phyloP scores from a whole-genome alignment of 2,888 invertebrate species.

The Brachycybe producta region DNA sequence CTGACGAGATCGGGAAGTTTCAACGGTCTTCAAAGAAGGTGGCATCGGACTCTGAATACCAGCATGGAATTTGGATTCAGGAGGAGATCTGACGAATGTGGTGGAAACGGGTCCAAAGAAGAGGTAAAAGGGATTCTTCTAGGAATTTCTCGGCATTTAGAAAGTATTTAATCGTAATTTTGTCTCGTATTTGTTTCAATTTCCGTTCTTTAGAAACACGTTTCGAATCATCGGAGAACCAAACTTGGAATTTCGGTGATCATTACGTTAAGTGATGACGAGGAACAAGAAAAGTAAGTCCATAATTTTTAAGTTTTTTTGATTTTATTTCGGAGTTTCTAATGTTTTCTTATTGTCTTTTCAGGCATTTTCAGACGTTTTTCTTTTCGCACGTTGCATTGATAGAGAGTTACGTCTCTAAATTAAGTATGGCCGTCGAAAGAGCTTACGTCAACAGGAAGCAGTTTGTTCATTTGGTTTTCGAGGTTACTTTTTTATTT shows the following conservation, averaged over 20 bases:
- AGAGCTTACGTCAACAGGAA: slow-evolving; percentile 45
- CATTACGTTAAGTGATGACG: slow-evolving; percentile 35
- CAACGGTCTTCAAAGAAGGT: slow-evolving; percentile 43
- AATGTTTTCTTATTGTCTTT: slow-evolving; percentile 14
- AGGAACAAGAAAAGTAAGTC: slow-evolving; percentile 24
- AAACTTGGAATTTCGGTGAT: slow-evolving; percentile 55
- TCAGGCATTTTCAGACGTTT: slow-evolving; percentile 52
- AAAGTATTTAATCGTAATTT: background rate
- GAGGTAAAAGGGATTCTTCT: slow-evolving; percentile 15
- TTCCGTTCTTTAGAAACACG: background rate
- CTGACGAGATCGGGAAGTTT: slow-evolving; percentile 37
- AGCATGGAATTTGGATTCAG: slow-evolving; percentile 38
- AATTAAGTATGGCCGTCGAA: slow-evolving; percentile 50
- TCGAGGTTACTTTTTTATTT: too few species aligned
- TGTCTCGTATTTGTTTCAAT: background rate
- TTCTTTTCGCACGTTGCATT: slow-evolving; percentile 60
- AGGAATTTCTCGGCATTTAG: background rate
- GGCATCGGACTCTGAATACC: slow-evolving; percentile 42
- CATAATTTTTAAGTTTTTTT: background rate
- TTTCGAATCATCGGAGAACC: slow-evolving; percentile 28
- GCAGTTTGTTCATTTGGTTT: slow-evolving; percentile 41
- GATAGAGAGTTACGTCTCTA: slow-evolving; percentile 34
- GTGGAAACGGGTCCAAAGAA: slow-evolving; percentile 11
- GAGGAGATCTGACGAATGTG: slow-evolving; percentile 19
- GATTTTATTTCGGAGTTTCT: background rate